Conservation (phyloP, 2,888 invertebrate genomes). For the Tromatobia lineatoria region DNA sequence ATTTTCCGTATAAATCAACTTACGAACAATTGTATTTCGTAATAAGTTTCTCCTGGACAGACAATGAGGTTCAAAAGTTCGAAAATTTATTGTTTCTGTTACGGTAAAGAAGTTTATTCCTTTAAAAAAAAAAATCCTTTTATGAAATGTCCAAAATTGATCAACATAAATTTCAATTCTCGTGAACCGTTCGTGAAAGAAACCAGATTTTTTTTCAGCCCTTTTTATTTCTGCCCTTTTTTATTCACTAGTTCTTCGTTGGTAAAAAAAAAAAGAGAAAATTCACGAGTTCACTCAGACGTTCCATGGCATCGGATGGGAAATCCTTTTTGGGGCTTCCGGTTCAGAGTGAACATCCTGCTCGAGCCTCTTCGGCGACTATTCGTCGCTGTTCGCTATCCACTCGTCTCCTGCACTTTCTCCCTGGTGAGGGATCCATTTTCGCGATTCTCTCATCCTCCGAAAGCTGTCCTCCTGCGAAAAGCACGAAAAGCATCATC, state of each 20-base stretch:
- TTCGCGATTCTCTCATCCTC: constrained; percentile 31
- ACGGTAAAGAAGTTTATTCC: too few relatives aligned
- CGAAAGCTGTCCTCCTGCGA: background rate
- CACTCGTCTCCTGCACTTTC: background rate
- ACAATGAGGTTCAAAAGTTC: too few relatives aligned
- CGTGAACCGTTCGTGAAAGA: too few relatives aligned
- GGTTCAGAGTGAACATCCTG: constrained; percentile 48
- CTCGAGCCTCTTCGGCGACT: constrained; percentile 32
- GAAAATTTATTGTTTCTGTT: too few relatives aligned
- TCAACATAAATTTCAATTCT: too few relatives aligned
- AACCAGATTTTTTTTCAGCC: background rate
- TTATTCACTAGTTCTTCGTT: background rate
- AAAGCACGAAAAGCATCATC: constrained; percentile 15
- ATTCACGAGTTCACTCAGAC: constrained; percentile 19
- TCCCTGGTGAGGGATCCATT: constrained; percentile 55
- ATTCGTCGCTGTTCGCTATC: constrained; percentile 2
- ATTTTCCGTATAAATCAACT: too few relatives aligned
- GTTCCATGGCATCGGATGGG: constrained; percentile 32
- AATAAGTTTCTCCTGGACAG: too few relatives aligned
- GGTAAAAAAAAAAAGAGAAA: background rate
- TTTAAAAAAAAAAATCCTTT: too few relatives aligned
- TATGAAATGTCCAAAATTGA: too few relatives aligned
- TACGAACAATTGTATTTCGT: too few relatives aligned
- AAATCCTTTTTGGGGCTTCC: constrained; percentile 55
- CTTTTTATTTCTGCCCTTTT: constrained; percentile 4